Evolutionary conservation across 2,113 vertebrate genomes (phyloP), one percentile per base, ranked within the genome.

Genomic region (Hepsetus odoe): DNA sequence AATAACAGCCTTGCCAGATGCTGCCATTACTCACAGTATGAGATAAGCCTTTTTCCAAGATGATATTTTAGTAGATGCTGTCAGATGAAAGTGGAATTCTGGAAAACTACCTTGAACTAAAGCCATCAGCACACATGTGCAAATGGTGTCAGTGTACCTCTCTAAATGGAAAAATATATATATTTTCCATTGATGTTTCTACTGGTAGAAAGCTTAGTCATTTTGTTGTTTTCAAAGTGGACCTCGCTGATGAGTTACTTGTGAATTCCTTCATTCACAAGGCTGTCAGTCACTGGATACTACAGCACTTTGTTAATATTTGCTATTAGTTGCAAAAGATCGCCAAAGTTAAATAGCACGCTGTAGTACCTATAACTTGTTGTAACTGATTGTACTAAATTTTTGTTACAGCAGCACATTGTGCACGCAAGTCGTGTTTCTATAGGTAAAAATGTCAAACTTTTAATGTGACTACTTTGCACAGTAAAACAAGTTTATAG

Each of bases 321-420:
- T 68, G 76, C 85, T 82, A 83, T 82, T 86, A 85, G 85, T 74
- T 84, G 73, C 73, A 87, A 35, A 33, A n/a, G n/a, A 82, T 84
- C 82, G 87, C 89, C 85, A 91, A 91, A 88, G 85, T 82, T 76
- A 84, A 84, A 80, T 76, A 55, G 78, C 32, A 84, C 77, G 80
- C 22, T 30, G 7, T 77, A 82, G 80, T 72, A 86, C 80, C 80
- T 80, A 72, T 85, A 74, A 62, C 70, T 84, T 86, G 85, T 90
- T 89, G 85, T 86, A 91, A 88, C 22, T 92, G 90, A 95, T 94
- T 95, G 92, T 95, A 91, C 51, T 88, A 86, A 82, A 90, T 91
- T 91, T 86, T 80, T 89, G 85, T 61, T 84, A 87, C 88, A 88
- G 86, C 91, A 90, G 90, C 75, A 85, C 89, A 80, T 91, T 93